Evolutionary conservation across 2,888 invertebrate species (phyloP).

Genomic region (Nyleta sp.): DNA sequence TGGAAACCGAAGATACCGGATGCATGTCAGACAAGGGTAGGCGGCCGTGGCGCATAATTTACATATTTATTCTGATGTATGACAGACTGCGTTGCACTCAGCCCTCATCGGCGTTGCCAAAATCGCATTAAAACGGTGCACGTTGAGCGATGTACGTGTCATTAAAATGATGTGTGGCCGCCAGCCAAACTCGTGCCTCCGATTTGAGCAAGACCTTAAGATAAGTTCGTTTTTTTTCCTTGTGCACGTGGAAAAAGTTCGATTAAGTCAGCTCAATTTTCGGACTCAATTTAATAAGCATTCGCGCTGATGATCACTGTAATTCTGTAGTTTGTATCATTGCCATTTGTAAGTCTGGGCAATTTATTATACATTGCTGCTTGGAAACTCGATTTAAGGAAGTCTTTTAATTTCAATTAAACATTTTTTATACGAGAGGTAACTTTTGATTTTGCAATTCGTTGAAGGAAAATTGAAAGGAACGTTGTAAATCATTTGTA

Average conservation of each 20-base stretch:
- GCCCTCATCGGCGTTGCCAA: constrained; percentile 71
- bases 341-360: no score
- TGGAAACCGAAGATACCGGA: constrained; percentile 27
- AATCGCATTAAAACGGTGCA: constrained; percentile 76
- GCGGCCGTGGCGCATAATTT: constrained; percentile 31
- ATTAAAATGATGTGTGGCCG: constrained; percentile 77
- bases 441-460: no score
- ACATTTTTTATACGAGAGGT: no score
- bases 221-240: constrained; percentile 53
- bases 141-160: constrained; percentile 73
- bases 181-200: constrained; percentile 70
- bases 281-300: no score
- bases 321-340: no score
- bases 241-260: constrained; percentile 1
- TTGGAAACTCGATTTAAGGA: no score
- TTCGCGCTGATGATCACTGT: no score
- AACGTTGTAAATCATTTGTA: no score
- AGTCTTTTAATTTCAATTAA: no score
- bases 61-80: constrained; percentile 63
- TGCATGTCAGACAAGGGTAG: constrained; percentile 24
- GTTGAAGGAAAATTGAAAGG: no score
- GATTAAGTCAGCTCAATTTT: no score
- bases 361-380: no score
- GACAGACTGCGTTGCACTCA: constrained; percentile 58
- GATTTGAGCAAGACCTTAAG: constrained; percentile 70